Evolutionary conservation across 2,888 invertebrate genomes (phyloP), one percentile per base, ranked within the genome.

Genomic region (Criorhina ranunculi): DNA sequence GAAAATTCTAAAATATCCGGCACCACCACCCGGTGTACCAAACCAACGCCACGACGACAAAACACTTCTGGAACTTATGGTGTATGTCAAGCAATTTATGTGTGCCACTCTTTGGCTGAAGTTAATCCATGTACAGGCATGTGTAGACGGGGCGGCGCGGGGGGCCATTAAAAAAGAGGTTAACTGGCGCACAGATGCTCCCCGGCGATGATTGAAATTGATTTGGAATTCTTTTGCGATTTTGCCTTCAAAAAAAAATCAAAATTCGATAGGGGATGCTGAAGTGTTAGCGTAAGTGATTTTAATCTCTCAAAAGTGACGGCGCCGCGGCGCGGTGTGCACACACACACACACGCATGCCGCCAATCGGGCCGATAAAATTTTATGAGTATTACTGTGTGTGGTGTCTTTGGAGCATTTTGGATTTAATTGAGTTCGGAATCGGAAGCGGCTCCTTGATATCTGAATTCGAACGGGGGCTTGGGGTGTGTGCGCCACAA

Each of bases 291-390:
- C 55, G 67, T 64, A 83, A 83, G 67, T 83, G 83, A 73, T 83
- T 83, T 83, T 78, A 78, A 83, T 83, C 83, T 78, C 55, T 66
- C 55, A 60, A 73, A 83, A 83, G 78, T 78, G 78, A 73, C 42
- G 73, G 60, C 77, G 59, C 51, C 24, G 24, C 24, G 24, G 51
- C 42, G 53, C 60, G 40, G 9, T 24, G 24, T 24, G 24, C 24
- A 24, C 24, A 51, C 29, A 40, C 12, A 55, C 35, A 51, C 33
- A 44, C 19, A 60, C 35, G 12, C 37, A 37, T 42, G 59, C 73
- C 55, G 46, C 35, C 66, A 73, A 78, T 67, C 42, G 73, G 60
- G 51, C 7, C 78, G 78, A 83, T 83, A 78, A 83, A 83, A 73
- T 83, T 78, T 83, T 78, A 83, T 57, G 78, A 37, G 49, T 49